Evolutionary conservation across 1,140 invertebrate species (phyloP).

Genomic region (Ips typographus): DNA sequence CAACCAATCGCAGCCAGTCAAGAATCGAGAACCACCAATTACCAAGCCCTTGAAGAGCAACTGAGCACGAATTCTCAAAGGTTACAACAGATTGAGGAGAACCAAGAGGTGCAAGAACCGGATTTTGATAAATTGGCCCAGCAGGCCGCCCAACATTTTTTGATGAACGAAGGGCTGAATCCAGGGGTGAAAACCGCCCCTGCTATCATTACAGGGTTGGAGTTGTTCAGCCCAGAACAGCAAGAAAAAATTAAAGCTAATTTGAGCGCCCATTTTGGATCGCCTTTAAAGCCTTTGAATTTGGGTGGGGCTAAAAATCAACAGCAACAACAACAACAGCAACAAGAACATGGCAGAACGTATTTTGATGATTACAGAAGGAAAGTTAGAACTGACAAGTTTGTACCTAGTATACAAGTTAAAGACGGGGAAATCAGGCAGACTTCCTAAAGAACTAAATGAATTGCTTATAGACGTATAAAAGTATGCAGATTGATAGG

Average conservation of each 20-base stretch:
- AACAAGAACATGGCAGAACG: not conserved
- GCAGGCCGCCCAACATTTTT: constrained; percentile 43
- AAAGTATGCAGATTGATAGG: no score
- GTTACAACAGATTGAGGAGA: constrained; percentile 15
- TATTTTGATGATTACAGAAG: constrained; percentile 19
- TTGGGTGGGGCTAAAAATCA: constrained; percentile 4
- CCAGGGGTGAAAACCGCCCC: constrained; percentile 36
- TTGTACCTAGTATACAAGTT: constrained; percentile 38
- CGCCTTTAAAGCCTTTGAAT: constrained; percentile 34
- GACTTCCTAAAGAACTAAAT: not conserved
- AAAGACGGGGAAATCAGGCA: constrained; percentile 33
- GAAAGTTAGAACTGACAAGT: constrained; percentile 27
- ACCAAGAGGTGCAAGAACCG: constrained; percentile 22
- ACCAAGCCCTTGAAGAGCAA: not conserved
- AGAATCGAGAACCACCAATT: not conserved
- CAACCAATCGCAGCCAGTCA: not conserved
- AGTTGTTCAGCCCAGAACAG: constrained; percentile 49
- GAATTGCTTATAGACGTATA: no score
- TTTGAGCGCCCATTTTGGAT: constrained; percentile 44
- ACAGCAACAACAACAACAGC: not conserved
- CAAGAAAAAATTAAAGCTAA: constrained; percentile 50
- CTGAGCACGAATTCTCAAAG: not conserved
- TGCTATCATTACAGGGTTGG: constrained; percentile 49
- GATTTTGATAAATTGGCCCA: constrained; percentile 43
- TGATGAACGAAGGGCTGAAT: constrained; percentile 10